These are phyloP conservation scores for Pachycephala philippinensis DNA, from an alignment of 2,113 vertebrate genomes.

Conservation along the genomic window DNA sequence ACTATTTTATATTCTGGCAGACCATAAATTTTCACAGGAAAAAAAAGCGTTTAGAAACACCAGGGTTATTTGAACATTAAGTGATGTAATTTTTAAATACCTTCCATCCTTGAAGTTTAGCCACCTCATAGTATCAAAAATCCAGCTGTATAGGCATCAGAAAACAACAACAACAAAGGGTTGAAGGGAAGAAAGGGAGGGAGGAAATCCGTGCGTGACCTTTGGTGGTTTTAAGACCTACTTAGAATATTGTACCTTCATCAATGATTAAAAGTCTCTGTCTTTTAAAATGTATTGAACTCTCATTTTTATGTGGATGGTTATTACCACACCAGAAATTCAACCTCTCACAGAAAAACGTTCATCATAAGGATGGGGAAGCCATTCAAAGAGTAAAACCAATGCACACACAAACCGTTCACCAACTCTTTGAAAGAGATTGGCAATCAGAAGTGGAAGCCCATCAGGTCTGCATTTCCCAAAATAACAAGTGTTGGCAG, in stretches of 20 bases:
- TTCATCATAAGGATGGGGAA: not conserved
- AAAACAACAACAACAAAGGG: not conserved
- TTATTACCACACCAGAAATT: not conserved
- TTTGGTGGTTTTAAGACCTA: not conserved
- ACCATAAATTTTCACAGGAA: not conserved
- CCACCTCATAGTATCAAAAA: not conserved
- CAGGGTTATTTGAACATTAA: not conserved
- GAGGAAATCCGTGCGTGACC: not conserved
- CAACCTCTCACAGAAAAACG: not conserved
- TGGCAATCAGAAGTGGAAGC: not conserved
- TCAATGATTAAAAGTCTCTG: not conserved
- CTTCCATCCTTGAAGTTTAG: not conserved
- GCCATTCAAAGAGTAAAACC: not conserved
- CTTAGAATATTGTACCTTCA: not conserved
- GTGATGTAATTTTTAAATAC: not conserved
- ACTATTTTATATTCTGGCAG: not conserved
- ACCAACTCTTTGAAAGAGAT: not conserved
- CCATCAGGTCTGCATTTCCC: not conserved
- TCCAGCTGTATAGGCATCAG: not conserved
- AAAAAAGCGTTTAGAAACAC: not conserved
- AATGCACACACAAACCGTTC: not conserved
- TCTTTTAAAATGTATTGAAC: not conserved
- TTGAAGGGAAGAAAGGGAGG: fast-evolving
- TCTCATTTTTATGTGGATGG: not conserved
- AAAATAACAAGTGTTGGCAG: not conserved